Percentiles rank a stretch among this genome's conserved stretches.
phyloP scores from a whole-genome alignment of 2,797 vertebrate genomes.

The Florisuga fusca region DNA sequence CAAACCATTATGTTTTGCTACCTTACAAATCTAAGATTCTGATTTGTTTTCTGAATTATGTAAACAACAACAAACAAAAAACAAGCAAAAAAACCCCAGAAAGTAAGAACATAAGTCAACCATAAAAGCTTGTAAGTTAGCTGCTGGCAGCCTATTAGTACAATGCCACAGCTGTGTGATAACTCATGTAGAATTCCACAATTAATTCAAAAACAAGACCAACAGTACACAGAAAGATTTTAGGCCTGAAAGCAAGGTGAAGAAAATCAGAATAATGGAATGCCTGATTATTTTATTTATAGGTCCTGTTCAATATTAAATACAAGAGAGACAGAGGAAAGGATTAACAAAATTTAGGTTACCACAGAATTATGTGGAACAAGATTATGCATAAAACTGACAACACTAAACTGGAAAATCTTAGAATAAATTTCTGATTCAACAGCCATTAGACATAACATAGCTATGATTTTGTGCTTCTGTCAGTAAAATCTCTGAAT shows the following conservation, averaged over 20 bases:
- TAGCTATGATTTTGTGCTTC: background rate
- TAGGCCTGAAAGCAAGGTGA: background rate
- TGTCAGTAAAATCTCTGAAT: background rate
- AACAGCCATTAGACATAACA: background rate
- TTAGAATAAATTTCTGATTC: background rate
- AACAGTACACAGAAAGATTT: background rate
- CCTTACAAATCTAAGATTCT: background rate
- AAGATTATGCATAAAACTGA: slow-evolving; percentile 11
- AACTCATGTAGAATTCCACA: background rate
- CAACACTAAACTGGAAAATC: background rate
- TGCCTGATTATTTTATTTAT: background rate
- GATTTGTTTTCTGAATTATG: background rate
- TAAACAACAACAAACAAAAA: background rate
- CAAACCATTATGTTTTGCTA: background rate
- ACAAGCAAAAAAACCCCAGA: background rate
- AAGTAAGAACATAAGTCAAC: background rate
- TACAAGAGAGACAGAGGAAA: background rate
- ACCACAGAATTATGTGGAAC: slow-evolving; percentile 10
- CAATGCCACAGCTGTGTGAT: background rate
- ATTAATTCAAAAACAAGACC: background rate
- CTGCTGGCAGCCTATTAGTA: background rate
- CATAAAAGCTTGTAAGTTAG: background rate
- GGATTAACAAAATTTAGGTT: slow-evolving; percentile 28
- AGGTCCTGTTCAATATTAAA: background rate
- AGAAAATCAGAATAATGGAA: background rate